Percentiles rank a stretch among this genome's conserved stretches.
Evolutionary conservation across 2,888 invertebrate species (phyloP).

Genomic region (Mythimna albipuncta): DNA sequence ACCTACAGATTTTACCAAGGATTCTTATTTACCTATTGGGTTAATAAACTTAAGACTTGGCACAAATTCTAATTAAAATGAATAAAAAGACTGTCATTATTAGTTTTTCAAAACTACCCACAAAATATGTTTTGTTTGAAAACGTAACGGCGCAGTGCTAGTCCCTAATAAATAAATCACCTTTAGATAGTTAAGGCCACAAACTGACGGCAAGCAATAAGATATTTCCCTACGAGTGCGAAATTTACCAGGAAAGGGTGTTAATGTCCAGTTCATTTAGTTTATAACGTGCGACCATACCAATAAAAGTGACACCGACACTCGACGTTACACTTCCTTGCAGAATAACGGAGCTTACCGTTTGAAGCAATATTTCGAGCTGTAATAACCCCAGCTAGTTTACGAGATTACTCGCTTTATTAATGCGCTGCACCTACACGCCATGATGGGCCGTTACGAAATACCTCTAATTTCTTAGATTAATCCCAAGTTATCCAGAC

Average conservation of each 20-base stretch:
- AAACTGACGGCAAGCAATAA: constrained; percentile 1
- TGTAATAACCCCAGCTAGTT: constrained; percentile 58
- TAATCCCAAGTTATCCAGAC: constrained; percentile 27
- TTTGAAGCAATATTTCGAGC: constrained; percentile 76
- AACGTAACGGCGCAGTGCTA: too few relatives aligned
- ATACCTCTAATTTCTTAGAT: constrained; percentile 34
- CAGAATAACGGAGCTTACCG: constrained; percentile 81
- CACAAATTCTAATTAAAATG: too few relatives aligned
- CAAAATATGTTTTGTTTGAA: too few relatives aligned
- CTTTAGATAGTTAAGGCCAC: constrained; percentile 7
- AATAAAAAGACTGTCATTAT: too few relatives aligned
- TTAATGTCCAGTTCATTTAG: constrained; percentile 30
- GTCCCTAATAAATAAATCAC: neutral
- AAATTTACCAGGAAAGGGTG: constrained; percentile 16
- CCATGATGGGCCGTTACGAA: constrained; percentile 31
- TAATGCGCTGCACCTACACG: constrained; percentile 33
- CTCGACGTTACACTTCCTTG: constrained; percentile 71
- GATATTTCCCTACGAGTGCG: neutral
- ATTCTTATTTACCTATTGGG: too few relatives aligned
- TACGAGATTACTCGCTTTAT: constrained; percentile 41
- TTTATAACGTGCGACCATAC: constrained; percentile 26
- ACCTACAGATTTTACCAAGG: too few relatives aligned
- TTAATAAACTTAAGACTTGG: too few relatives aligned
- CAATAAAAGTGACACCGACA: constrained; percentile 64
- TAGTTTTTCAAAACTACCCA: too few relatives aligned